Evolutionary conservation across 2,113 vertebrate species (phyloP).

Genomic region (Leiothrix lutea): DNA sequence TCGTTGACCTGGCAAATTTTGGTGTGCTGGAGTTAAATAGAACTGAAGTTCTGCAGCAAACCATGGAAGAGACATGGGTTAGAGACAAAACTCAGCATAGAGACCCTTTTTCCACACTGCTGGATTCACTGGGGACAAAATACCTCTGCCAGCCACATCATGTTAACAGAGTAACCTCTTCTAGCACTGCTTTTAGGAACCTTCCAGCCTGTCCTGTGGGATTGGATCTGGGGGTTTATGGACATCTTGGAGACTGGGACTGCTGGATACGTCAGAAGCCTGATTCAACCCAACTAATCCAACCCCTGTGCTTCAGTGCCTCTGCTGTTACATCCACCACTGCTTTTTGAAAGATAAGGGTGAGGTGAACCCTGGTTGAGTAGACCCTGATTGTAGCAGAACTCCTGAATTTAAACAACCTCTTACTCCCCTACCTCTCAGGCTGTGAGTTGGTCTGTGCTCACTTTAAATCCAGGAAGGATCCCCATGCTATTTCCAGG

Average conservation of each 20-base stretch:
- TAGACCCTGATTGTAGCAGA: not conserved
- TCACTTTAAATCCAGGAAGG: not conserved
- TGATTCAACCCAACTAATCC: not conserved
- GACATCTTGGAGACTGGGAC: not conserved
- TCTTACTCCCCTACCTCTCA: accelerated
- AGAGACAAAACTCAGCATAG: not conserved
- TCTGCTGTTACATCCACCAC: not conserved
- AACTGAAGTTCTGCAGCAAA: not conserved
- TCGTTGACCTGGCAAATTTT: accelerated
- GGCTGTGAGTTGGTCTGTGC: not conserved
- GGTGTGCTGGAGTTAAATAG: not conserved
- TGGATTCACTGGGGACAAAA: not conserved
- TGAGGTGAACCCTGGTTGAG: not conserved
- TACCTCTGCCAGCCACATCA: not conserved
- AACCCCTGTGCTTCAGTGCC: not conserved
- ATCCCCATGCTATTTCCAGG: not conserved
- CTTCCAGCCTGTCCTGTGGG: not conserved
- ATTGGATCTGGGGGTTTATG: not conserved
- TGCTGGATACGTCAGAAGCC: not conserved
- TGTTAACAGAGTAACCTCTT: not conserved
- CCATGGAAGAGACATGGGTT: not conserved
- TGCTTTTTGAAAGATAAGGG: not conserved
- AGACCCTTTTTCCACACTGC: not conserved
- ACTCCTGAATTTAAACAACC: not conserved
- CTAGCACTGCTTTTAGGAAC: accelerated